Percentiles rank a stretch among this genome's conserved stretches.
Conservation (phyloP, 2,888 invertebrate genomes). For the Ennomos fuscantarius region DNA sequence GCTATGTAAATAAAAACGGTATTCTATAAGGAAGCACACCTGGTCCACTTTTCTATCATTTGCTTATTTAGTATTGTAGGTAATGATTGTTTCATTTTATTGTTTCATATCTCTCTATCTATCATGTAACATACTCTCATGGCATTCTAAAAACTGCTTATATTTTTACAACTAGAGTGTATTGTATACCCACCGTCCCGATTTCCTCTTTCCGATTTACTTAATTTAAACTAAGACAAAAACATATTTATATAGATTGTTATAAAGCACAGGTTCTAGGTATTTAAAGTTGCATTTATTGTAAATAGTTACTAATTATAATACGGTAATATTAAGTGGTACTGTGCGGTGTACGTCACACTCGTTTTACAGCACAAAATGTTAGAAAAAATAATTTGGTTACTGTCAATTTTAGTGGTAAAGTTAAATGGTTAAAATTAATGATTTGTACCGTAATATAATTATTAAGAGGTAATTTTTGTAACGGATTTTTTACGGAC, state of each 20-base stretch:
- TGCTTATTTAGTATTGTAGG: constrained; percentile 27
- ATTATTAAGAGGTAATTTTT: constrained; percentile 44
- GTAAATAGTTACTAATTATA: constrained; percentile 74
- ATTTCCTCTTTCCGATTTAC: constrained; percentile 79
- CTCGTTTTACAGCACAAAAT: constrained; percentile 85
- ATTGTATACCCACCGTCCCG: constrained; percentile 81
- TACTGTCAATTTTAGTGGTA: constrained; percentile 83
- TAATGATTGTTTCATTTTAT: constrained; percentile 16
- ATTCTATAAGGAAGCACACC: constrained; percentile 50
- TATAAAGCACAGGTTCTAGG: constrained; percentile 84
- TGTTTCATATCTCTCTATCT: constrained; percentile 35
- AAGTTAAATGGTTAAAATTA: constrained; percentile 62
- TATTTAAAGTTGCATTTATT: constrained; percentile 81
- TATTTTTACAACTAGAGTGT: constrained; percentile 72
- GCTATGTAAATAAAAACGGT: constrained; percentile 16
- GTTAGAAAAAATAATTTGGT: constrained; percentile 78
- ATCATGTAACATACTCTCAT: constrained; percentile 55
- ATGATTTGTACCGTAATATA: constrained; percentile 71
- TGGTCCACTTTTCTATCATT: constrained; percentile 38
- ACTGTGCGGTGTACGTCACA: constrained; percentile 79
- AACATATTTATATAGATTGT: constrained; percentile 84
- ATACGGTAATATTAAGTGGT: constrained; percentile 71
- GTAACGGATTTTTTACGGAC: constrained; percentile 43
- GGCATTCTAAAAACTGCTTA: constrained; percentile 62
- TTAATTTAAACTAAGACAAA: constrained; percentile 72